Conservation (phyloP, 1,140 invertebrate genomes). For the Lethrus apterus region DNA sequence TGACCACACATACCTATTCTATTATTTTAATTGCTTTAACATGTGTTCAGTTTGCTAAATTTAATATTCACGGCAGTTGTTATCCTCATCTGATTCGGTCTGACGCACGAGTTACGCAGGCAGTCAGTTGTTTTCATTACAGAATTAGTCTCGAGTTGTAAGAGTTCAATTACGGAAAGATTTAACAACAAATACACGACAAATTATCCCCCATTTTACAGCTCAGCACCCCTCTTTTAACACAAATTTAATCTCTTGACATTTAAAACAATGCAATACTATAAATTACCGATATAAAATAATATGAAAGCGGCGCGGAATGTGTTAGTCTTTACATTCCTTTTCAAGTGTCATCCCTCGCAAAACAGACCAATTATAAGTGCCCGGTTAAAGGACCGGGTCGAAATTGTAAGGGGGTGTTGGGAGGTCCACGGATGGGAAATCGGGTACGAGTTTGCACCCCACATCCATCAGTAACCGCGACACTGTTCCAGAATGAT, state of each 20-base stretch:
- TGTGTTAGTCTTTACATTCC: slow-evolving; percentile 36
- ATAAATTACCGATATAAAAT: slow-evolving; percentile 41
- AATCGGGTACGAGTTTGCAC: slow-evolving; percentile 1
- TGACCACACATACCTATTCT: slow-evolving; percentile 24
- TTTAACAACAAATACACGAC: slow-evolving; percentile 10
- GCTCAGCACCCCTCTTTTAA: neutral
- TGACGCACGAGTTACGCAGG: too few species aligned
- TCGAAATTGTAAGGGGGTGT: neutral
- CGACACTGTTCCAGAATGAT: slow-evolving; percentile 26
- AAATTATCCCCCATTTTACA: neutral
- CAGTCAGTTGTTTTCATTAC: too few species aligned
- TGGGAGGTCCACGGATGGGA: neutral
- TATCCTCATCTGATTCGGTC: too few species aligned
- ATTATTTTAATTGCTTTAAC: slow-evolving; percentile 28
- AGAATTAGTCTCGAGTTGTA: too few species aligned
- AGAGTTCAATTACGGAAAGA: slow-evolving; percentile 14
- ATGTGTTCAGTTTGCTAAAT: slow-evolving; percentile 23
- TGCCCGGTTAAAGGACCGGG: slow-evolving; percentile 14
- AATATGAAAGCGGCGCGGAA: slow-evolving; percentile 36
- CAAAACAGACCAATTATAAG: slow-evolving; percentile 22
- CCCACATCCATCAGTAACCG: slow-evolving; percentile 23
- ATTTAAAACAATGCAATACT: slow-evolving; percentile 36
- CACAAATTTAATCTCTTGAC: slow-evolving; percentile 34
- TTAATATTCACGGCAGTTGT: slow-evolving; percentile 30
- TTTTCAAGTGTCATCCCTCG: slow-evolving; percentile 24